Percentiles rank a stretch among this genome's conserved stretches.
Evolutionary conservation across 2,113 vertebrate genomes (phyloP).

Genomic region (Ageneiosus marmoratus): DNA sequence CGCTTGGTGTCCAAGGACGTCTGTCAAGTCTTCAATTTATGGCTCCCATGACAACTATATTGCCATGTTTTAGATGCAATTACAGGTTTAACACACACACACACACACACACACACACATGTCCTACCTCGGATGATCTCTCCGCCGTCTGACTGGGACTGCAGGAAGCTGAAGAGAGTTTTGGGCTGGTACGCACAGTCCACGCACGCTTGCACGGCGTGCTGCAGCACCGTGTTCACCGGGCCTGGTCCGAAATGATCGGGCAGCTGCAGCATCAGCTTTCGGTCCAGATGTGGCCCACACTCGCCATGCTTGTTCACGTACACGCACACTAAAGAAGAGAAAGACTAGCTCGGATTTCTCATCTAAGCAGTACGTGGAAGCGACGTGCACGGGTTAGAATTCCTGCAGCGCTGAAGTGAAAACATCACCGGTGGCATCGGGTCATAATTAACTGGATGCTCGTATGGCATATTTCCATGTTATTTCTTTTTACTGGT

Average conservation of each 20-base stretch:
- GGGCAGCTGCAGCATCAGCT: conserved; percentile 88
- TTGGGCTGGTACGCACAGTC: conserved; percentile 89
- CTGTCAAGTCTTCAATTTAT: not conserved
- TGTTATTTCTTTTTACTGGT: not conserved
- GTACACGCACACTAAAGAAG: conserved; percentile 88
- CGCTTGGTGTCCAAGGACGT: not conserved
- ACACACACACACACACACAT: not conserved
- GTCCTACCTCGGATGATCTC: conserved; percentile 90
- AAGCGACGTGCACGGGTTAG: too few species aligned
- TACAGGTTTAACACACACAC: not conserved
- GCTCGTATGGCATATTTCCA: not conserved
- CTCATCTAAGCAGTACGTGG: not conserved
- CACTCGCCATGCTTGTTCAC: conserved; percentile 92
- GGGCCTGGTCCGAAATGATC: conserved; percentile 95
- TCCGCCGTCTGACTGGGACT: conserved; percentile 88
- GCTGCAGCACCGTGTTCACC: conserved; percentile 89
- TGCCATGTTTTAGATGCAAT: not conserved
- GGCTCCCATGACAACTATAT: not conserved
- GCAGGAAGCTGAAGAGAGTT: conserved; percentile 87
- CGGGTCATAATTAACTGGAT: not conserved
- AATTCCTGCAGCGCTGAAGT: too few species aligned
- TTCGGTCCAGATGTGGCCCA: conserved; percentile 88
- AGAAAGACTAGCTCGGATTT: not conserved
- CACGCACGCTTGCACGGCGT: conserved; percentile 91
- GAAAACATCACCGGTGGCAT: too few species aligned